Evolutionary conservation across 2,113 vertebrate genomes (phyloP).

Genomic region (Procavia capensis): DNA sequence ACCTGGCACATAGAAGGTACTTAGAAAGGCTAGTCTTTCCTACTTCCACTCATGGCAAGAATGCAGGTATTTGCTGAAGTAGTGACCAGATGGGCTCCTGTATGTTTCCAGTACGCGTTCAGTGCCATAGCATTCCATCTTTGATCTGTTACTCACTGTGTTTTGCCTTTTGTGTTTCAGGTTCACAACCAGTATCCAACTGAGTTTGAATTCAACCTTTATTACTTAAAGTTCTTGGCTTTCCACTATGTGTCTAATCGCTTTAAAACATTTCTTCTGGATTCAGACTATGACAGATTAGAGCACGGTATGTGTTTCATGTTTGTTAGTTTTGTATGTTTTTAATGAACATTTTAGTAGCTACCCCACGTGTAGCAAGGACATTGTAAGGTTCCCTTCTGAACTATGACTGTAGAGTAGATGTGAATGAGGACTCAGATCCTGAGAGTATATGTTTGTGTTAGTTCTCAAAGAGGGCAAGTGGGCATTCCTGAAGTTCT

Average conservation of each 20-base stretch:
- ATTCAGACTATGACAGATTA: constrained; percentile 98
- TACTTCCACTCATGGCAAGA: background rate
- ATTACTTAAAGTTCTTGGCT: constrained; percentile 98
- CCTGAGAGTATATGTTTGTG: background rate
- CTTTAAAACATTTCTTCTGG: constrained; percentile 99
- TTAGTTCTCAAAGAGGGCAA: background rate
- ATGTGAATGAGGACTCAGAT: background rate
- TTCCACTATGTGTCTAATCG: constrained; percentile 98
- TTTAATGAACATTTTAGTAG: constrained; percentile 48
- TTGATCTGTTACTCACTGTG: constrained; percentile 45
- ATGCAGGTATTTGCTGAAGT: background rate
- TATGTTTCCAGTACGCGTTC: constrained; percentile 13
- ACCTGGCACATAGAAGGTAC: background rate
- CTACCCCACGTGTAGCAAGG: background rate
- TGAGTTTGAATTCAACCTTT: constrained; percentile 99
- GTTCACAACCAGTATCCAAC: constrained; percentile 95
- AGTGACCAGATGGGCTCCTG: background rate
- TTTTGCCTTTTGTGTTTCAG: constrained; percentile 84
- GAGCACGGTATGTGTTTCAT: constrained; percentile 94
- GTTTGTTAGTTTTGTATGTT: constrained; percentile 48
- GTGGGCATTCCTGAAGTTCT: background rate
- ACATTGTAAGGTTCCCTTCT: background rate
- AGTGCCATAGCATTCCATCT: constrained; percentile 33
- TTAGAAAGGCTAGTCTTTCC: background rate
- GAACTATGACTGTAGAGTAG: background rate